Base-by-base conservation (phyloP, 2,888 invertebrate genomes). In the Cheilosia grossa region DNA sequence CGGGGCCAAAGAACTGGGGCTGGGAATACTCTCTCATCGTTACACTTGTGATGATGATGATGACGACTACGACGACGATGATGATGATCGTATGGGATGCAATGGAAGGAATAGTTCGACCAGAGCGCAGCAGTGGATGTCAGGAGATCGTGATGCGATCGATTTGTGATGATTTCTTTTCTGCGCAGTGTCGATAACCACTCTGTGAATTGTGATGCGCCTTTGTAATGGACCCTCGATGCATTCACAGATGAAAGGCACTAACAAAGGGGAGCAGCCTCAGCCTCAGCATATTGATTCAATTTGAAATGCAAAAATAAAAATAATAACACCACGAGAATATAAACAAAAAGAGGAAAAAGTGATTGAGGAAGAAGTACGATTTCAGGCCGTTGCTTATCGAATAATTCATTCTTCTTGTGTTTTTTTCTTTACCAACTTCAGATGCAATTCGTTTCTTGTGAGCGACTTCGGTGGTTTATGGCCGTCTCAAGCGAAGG, bases 301-400 rank as follows among this genome's bases (percentile, higher is more conserved):
- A 77, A 85, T 85, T 85, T 81, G 72, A 81, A 85, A 85, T 81
- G 81, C 80, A 85, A 81, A 85, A 81, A 85, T 85, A 81, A 85
- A 75, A 85, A 81, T 81, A 81, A 81, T 85, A 85, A 80, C 53
- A 53, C 40, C 27, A 51, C 61, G 33, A 67, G 49, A 78, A 66
- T 44, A 64, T 53, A 77, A 40, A 70, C 69, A 67, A 47, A 10
- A 24, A 67, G 17, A 47, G 61, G 49, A 64, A 47, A 70, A 63
- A 70, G 67, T 77, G 77, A 70, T 77, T 70, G 63, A 75, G 63
- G 81, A 73, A 58, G 53, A 37, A 61, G 72, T 21, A 24, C 3
- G 2, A 64, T 44, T 59, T 67, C 27, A 78, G 66, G 53, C n/a
- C 19, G 47, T 63, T 67, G 73, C 74, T 54, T 82, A 47, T 67